phyloP scores from a whole-genome alignment of 53 echinoderm and acorn worm genomes.

The Actinopyga echinites region DNA sequence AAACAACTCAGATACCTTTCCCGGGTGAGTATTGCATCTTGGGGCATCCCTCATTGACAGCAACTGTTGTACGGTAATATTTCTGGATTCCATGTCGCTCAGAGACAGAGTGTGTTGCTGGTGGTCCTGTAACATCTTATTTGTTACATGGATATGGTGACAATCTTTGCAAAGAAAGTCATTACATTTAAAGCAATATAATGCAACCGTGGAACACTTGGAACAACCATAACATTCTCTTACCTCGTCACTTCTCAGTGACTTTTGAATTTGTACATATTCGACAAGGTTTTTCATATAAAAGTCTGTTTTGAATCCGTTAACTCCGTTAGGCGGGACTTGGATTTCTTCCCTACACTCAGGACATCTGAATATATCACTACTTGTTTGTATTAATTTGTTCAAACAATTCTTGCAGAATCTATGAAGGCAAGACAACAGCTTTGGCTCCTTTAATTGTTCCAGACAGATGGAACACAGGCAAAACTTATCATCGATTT shows the following conservation, averaged over 20 bases:
- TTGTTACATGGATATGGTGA: constrained; percentile 4
- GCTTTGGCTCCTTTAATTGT: too few relatives aligned
- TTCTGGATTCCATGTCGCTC: not conserved
- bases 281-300: too few relatives aligned
- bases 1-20: not conserved
- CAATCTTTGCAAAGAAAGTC: not conserved
- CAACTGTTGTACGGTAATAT: not conserved
- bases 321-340: not conserved
- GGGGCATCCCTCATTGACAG: not conserved
- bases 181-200: constrained; percentile 5
- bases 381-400: not conserved
- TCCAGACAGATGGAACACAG: too few relatives aligned
- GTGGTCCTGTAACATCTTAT: not conserved
- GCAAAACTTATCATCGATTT: not conserved
- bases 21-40: not conserved
- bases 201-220: not conserved
- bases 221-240: constrained; percentile 1
- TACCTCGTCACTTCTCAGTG: not conserved
- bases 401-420: not conserved
- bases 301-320: too few relatives aligned
- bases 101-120: not conserved
- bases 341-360: not conserved
- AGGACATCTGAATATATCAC: not conserved
- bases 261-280: not conserved
- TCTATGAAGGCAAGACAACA: not conserved